Base-by-base conservation (phyloP, 1,140 invertebrate species). In the Doryteuthis pealeii region DNA sequence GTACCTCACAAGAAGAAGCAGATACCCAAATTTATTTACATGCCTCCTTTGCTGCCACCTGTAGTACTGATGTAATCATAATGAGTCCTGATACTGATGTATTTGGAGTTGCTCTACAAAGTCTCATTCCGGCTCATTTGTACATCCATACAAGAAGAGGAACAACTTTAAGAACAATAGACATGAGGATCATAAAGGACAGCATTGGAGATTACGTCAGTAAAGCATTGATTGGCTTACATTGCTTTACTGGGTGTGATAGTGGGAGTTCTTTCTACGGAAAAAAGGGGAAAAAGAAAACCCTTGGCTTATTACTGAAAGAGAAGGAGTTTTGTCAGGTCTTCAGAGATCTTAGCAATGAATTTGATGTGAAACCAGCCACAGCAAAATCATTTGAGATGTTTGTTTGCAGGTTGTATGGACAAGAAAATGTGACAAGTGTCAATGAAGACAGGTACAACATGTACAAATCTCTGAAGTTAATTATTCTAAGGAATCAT, bases 211-310 rank as follows among this genome's bases (percentile, higher is more conserved):
- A 32, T 15, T 15, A 1, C 26, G 6, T 70, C 12, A 43, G 4
- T 32, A 3, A 26, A 28, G 66, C 65, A 5, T 32, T 74, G 26
- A 68, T 74, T 74, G 66, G 73, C n/a, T 31, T 74, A 22, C 73
- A 74, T 69, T 30, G 30, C 18, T 74, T 74, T 43, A 70, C 73
- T 22, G 73, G 73, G 4, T 72, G 71, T 72, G 71, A 72, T 28
- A n/a, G 40, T 18, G 66, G 31, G 6, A 73, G 65, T 43, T 30
- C 14, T 2, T 68, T 68, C 28, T 68, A 31, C 28, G 66, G 66
- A 26, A 26, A 31, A n/a, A n/a, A n/a, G 18, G n/a, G 58, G 18
- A 73, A 73, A 35, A 73, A 67, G 62, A 73, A 68, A 45, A 58
- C 72, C 1, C 66, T 73, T 22, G 18, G 31, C 6, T n/a, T 73